phyloP scores from a whole-genome alignment of 2,888 invertebrate species.

The Nephrotoma flavescens region DNA sequence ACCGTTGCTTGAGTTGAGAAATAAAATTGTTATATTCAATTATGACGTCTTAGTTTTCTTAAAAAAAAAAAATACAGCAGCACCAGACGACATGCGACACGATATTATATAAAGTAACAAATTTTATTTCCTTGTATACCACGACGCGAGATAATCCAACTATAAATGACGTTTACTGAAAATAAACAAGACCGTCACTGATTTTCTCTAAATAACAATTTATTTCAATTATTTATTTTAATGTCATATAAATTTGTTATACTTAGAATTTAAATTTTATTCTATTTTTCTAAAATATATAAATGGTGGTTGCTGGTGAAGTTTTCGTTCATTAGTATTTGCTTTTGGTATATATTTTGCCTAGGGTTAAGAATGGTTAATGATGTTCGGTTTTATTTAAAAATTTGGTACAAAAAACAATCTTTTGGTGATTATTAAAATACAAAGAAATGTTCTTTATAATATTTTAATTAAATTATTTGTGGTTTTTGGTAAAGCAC shows the following conservation, averaged over 20 bases:
- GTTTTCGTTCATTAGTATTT: too few relatives aligned
- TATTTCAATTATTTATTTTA: not conserved
- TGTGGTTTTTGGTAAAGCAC: not conserved
- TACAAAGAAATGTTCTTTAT: not conserved
- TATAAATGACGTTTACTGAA: not conserved
- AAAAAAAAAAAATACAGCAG: not conserved
- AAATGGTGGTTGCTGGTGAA: too few relatives aligned
- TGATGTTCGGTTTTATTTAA: not conserved
- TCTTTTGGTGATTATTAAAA: not conserved
- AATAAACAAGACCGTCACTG: not conserved
- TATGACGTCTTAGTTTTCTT: too few relatives aligned
- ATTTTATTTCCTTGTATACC: not conserved
- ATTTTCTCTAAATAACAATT: not conserved
- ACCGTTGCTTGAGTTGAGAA: too few relatives aligned
- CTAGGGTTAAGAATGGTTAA: not conserved
- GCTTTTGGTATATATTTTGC: not conserved
- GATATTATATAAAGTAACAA: not conserved
- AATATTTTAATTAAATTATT: not conserved
- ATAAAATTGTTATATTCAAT: too few relatives aligned
- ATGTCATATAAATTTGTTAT: not conserved
- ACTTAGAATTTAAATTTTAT: not conserved
- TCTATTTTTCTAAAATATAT: too few relatives aligned
- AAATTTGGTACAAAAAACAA: not conserved
- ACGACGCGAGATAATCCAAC: not conserved
- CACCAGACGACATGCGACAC: not conserved